Conservation (phyloP, 2,888 invertebrate genomes). For the Phalangium opilio region DNA sequence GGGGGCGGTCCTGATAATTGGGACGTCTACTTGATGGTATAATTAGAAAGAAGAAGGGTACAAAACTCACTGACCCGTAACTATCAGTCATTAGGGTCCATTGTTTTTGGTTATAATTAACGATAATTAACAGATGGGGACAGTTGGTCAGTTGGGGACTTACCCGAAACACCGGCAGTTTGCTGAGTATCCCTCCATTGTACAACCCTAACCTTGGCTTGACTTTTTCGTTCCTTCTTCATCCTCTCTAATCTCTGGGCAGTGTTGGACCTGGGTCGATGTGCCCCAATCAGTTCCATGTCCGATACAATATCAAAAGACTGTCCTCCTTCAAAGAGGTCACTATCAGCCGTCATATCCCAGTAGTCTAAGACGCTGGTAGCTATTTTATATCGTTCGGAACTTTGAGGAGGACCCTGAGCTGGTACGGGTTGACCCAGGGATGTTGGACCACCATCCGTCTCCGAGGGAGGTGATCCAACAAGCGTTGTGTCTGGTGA, state of each 20-base stretch:
- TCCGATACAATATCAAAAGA: constrained; percentile 63
- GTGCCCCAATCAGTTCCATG: constrained; percentile 36
- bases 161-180: background rate
- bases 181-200: constrained; percentile 20
- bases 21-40: no score
- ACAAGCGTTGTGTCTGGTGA: background rate
- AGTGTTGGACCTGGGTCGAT: constrained; percentile 65
- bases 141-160: no score
- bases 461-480: background rate
- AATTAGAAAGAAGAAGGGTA: no score
- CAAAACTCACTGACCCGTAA: no score
- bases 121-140: no score
- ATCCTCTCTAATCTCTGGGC: constrained; percentile 75
- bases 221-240: constrained; percentile 58
- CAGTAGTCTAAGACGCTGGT: constrained; percentile 11
- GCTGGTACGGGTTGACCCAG: background rate
- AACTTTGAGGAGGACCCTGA: no score
- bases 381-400: background rate
- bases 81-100: no score
- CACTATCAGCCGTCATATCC: constrained; percentile 26
- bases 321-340: constrained; percentile 39
- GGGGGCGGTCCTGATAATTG: no score
- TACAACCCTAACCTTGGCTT: constrained; percentile 30
- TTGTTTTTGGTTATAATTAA: no score
- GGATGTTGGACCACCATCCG: constrained; percentile 33